Conservation (phyloP, 1,140 invertebrate genomes). For the Zaprionus lachaisei region DNA sequence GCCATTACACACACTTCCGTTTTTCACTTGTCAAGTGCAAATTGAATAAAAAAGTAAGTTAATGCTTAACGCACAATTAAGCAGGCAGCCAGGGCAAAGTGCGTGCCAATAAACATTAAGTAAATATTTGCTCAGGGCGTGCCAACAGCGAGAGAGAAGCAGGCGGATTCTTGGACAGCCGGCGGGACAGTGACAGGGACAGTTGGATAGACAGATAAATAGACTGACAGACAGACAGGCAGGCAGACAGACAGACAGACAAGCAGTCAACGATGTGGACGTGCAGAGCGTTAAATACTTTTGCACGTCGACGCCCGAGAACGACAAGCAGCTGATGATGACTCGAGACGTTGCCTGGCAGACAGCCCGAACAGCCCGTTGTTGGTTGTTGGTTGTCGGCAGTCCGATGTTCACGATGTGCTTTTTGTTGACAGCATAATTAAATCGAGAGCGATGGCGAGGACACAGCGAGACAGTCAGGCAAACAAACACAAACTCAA, state of each 20-base stretch:
- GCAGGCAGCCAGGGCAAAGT: slow-evolving; percentile 60
- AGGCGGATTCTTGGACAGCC: slow-evolving; percentile 1
- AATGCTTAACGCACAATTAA: slow-evolving; percentile 74
- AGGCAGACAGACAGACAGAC: slow-evolving; percentile 2
- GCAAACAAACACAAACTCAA: slow-evolving; percentile 45
- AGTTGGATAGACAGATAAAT: slow-evolving; percentile 22
- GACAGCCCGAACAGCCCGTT: background rate
- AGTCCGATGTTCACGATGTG: slow-evolving; percentile 41
- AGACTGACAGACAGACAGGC: slow-evolving; percentile 18
- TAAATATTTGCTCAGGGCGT: slow-evolving; percentile 49
- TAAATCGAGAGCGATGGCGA: slow-evolving; percentile 65
- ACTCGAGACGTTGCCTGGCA: slow-evolving; percentile 37
- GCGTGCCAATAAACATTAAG: slow-evolving; percentile 79
- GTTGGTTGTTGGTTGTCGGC: slow-evolving; percentile 9
- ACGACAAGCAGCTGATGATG: slow-evolving; percentile 68
- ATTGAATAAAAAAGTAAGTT: slow-evolving; percentile 55
- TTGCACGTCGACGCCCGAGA: slow-evolving; percentile 54
- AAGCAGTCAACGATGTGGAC: slow-evolving; percentile 39
- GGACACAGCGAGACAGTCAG: background rate
- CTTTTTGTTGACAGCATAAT: slow-evolving; percentile 80
- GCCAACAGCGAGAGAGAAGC: slow-evolving; percentile 1
- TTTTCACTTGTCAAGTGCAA: slow-evolving; percentile 42
- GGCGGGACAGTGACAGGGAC: slow-evolving; percentile 2
- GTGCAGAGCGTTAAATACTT: slow-evolving; percentile 69
- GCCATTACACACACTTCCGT: slow-evolving; percentile 29